phyloP scores from a whole-genome alignment of 2,113 vertebrate genomes.

The Mesocricetus auratus region DNA sequence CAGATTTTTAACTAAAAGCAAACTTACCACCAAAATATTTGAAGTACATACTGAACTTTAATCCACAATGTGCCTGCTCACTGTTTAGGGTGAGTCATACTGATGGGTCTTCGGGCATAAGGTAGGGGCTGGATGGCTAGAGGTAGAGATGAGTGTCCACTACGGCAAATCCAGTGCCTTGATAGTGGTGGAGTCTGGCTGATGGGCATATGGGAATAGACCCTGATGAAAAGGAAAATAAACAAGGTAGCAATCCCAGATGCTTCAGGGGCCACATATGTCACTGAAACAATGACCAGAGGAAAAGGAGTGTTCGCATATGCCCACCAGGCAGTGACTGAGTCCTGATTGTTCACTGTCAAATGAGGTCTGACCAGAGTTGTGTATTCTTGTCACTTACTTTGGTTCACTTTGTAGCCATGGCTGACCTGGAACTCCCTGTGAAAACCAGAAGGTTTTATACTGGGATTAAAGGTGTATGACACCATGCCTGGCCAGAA shows the following conservation, averaged over 20 bases:
- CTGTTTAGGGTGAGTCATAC: neutral
- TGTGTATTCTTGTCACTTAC: neutral
- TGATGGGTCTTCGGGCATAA: neutral
- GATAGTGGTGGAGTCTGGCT: neutral
- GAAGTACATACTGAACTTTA: neutral
- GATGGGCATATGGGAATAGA: too few species aligned
- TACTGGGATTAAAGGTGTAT: neutral
- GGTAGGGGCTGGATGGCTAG: neutral
- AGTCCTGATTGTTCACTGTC: neutral
- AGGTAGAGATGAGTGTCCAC: neutral
- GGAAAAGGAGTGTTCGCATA: neutral
- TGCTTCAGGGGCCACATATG: neutral
- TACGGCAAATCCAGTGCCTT: neutral
- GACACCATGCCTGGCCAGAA: neutral
- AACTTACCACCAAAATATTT: neutral
- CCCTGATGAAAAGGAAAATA: neutral
- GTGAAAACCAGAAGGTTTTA: neutral
- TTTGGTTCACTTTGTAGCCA: neutral
- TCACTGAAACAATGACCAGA: neutral
- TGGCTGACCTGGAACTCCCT: neutral
- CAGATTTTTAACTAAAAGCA: neutral
- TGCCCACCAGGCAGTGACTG: neutral
- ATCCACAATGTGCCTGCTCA: neutral
- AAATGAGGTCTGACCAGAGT: neutral
- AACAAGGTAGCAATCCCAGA: neutral